A percentile compares a stretch with the other conserved stretches of the same genome.
Conservation (phyloP, 2,797 vertebrate genomes). For the Hemibagrus guttatus region DNA sequence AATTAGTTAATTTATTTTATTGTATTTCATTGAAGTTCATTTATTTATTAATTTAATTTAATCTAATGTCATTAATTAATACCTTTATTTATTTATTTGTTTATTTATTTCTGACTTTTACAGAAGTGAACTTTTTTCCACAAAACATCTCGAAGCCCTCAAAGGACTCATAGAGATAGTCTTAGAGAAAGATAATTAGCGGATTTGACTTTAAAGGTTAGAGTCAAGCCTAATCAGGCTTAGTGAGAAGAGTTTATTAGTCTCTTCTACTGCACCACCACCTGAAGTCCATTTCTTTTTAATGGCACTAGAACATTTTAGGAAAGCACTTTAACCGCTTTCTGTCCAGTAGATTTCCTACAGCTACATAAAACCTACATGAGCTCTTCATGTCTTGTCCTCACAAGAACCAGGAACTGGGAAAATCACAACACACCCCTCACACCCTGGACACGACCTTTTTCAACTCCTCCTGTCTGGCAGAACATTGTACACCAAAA, state of each 20-base stretch:
- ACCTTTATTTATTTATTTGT: too few relatives aligned
- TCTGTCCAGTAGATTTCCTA: not conserved
- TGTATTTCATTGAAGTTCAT: too few relatives aligned
- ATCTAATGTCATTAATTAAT: too few relatives aligned
- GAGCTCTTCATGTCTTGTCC: not conserved
- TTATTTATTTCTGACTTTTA: not conserved
- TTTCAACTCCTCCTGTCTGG: too few relatives aligned
- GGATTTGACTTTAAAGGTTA: not conserved
- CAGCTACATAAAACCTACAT: not conserved
- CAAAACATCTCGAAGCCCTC: not conserved
- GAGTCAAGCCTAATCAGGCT: not conserved
- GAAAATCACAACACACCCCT: too few relatives aligned
- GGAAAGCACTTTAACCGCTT: not conserved
- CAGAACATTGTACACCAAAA: too few relatives aligned
- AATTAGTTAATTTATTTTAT: too few relatives aligned
- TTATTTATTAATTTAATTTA: too few relatives aligned
- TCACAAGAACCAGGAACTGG: too few relatives aligned
- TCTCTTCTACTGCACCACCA: not conserved
- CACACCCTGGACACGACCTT: too few relatives aligned
- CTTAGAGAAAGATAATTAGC: conserved; percentile 4
- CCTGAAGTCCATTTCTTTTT: not conserved
- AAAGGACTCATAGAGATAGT: too few relatives aligned
- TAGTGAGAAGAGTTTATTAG: not conserved
- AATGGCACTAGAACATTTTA: not conserved
- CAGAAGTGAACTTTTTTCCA: not conserved